Evolutionary conservation across 2,797 vertebrate genomes (phyloP).

Genomic region (Tolypeutes matacus): DNA sequence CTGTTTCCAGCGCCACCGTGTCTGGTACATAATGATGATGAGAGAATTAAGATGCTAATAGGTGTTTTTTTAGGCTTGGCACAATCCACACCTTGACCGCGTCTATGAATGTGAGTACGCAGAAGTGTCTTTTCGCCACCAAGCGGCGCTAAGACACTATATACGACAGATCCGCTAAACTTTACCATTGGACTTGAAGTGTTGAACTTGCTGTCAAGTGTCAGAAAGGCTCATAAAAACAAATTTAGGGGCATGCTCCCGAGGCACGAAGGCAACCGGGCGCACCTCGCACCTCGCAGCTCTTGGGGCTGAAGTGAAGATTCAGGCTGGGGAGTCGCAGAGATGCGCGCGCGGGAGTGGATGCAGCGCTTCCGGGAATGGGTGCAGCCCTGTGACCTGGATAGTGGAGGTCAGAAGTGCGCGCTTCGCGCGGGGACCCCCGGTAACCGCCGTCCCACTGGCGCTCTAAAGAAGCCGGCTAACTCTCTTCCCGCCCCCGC

Average conservation of each 20-base stretch:
- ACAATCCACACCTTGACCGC: background rate
- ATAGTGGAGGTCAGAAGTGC: background rate
- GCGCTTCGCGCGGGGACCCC: fast-evolving
- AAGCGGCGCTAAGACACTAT: conserved; percentile 70
- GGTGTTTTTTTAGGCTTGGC: background rate
- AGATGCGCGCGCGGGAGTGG: background rate
- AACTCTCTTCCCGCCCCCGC: background rate
- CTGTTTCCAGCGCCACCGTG: background rate
- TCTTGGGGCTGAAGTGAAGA: background rate
- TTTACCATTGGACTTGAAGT: conserved; percentile 25
- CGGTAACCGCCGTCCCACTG: fast-evolving
- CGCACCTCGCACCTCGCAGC: no score
- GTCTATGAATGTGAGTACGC: background rate
- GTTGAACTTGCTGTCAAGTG: background rate
- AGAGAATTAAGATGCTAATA: background rate
- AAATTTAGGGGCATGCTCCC: background rate
- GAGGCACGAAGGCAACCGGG: background rate
- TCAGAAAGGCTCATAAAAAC: conserved; percentile 47
- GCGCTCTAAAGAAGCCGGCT: fast-evolving
- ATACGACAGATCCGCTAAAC: background rate
- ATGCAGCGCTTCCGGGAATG: background rate
- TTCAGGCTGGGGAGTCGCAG: fast-evolving
- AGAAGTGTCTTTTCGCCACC: conserved; percentile 33
- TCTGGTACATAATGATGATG: background rate
- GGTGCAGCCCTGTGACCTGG: fast-evolving